phyloP scores from a whole-genome alignment of 2,888 invertebrate species.

The Heliconius ismenius region DNA sequence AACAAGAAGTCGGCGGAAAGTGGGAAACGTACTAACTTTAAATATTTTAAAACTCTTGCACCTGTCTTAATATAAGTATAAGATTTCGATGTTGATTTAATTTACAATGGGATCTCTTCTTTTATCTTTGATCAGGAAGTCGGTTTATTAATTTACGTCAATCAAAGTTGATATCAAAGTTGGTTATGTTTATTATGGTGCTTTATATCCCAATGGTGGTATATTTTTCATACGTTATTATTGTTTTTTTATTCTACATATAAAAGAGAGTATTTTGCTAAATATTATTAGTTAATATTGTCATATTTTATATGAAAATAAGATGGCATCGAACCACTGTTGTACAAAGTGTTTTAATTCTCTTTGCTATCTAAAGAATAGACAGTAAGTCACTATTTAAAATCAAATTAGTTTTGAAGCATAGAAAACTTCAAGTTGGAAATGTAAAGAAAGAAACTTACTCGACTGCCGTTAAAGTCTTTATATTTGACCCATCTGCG shows the following conservation, averaged over 20 bases:
- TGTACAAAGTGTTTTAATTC: too few relatives aligned
- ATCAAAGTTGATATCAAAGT: constrained; percentile 1
- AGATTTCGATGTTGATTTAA: background rate
- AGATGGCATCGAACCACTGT: too few relatives aligned
- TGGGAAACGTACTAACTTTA: background rate
- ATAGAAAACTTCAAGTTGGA: background rate
- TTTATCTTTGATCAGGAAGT: constrained; percentile 14
- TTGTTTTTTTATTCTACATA: too few relatives aligned
- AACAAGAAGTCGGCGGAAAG: too few relatives aligned
- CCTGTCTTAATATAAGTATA: background rate
- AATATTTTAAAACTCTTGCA: background rate
- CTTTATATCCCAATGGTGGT: too few relatives aligned
- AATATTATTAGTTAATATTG: too few relatives aligned
- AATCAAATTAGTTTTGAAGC: background rate
- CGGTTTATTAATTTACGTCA: background rate
- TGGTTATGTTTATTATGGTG: background rate
- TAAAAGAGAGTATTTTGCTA: too few relatives aligned
- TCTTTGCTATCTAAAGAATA: background rate
- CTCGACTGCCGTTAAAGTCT: constrained; percentile 89
- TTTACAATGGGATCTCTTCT: background rate
- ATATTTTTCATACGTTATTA: too few relatives aligned
- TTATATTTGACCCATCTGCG: constrained; percentile 90
- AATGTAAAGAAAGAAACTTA: constrained; percentile 64
- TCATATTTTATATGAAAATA: too few relatives aligned
- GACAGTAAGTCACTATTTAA: background rate